Conservation (phyloP, 2,797 vertebrate genomes). For the Merluccius polli region DNA sequence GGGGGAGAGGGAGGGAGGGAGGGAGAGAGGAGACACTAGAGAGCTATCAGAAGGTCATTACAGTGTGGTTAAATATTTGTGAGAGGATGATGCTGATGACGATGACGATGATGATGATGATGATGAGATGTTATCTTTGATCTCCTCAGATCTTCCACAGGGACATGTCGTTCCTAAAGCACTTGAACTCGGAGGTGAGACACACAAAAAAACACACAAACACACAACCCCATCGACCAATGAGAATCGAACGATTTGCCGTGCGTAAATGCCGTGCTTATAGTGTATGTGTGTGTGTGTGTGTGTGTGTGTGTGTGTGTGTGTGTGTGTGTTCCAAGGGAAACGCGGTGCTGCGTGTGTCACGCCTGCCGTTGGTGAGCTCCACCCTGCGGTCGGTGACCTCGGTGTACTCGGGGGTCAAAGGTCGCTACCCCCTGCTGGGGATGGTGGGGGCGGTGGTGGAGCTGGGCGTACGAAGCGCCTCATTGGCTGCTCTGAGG, state of each 20-base stretch:
- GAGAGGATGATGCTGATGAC: no score
- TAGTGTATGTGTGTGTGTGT: background rate
- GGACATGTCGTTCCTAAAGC: background rate
- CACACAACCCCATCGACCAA: background rate
- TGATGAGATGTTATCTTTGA: background rate
- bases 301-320: background rate
- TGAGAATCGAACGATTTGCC: background rate
- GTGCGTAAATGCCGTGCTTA: background rate
- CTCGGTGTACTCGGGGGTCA: slow-evolving; percentile 45
- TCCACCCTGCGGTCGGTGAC: slow-evolving; percentile 52
- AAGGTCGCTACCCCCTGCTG: slow-evolving; percentile 62
- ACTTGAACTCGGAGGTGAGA: background rate
- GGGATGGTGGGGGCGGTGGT: slow-evolving; percentile 56
- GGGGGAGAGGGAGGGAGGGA: background rate
- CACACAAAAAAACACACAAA: background rate
- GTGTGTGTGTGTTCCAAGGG: slow-evolving; percentile 36
- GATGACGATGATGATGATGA: no score
- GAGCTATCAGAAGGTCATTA: background rate
- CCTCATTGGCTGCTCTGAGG: slow-evolving; percentile 49
- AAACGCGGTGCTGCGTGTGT: slow-evolving; percentile 47
- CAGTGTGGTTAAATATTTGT: background rate
- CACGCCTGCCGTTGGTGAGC: slow-evolving; percentile 61
- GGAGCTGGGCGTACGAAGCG: slow-evolving; percentile 51
- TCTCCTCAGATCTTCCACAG: background rate
- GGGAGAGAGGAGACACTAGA: background rate